A percentile compares a stretch with the other conserved stretches of the same genome.
phyloP scores from a whole-genome alignment of 2,797 vertebrate species.

The Sarcoramphus papa region DNA sequence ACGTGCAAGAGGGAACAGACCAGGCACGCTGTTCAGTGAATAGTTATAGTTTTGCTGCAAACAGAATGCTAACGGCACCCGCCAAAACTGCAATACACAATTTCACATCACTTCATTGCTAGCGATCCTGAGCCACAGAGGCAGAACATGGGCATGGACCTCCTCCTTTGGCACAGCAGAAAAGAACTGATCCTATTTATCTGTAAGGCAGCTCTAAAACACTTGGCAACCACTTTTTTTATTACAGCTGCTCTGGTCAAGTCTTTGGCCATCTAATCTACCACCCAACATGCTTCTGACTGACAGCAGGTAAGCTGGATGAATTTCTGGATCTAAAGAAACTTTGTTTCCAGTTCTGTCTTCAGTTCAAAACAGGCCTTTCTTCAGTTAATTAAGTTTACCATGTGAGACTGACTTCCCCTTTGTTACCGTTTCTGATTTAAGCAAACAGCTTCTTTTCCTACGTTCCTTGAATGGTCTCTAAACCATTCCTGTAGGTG shows the following conservation, averaged over 20 bases:
- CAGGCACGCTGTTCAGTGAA: fast-evolving
- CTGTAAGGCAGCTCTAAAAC: not conserved
- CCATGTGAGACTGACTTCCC: not conserved
- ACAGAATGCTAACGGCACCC: fast-evolving
- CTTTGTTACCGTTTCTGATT: not conserved
- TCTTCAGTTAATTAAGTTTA: not conserved
- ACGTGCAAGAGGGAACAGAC: not conserved
- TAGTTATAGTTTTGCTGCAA: not conserved
- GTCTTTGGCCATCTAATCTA: not conserved
- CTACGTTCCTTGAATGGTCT: not conserved
- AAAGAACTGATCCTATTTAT: not conserved
- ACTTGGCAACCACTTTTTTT: not conserved
- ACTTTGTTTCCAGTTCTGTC: not conserved
- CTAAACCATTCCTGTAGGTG: not conserved
- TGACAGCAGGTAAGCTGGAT: not conserved
- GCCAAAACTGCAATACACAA: not conserved
- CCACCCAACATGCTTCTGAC: not conserved
- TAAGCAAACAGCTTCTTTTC: not conserved
- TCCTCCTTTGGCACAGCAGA: not conserved
- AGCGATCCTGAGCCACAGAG: not conserved
- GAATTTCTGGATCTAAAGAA: not conserved
- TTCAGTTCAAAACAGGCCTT: not conserved
- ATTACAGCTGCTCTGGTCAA: not conserved
- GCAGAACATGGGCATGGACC: not conserved
- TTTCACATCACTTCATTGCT: not conserved